A percentile compares a stretch with the other conserved stretches of the same genome.
These are phyloP conservation scores for Globodera rostochiensis DNA, from an alignment of 1,140 invertebrate genomes.

Conservation along the genomic window DNA sequence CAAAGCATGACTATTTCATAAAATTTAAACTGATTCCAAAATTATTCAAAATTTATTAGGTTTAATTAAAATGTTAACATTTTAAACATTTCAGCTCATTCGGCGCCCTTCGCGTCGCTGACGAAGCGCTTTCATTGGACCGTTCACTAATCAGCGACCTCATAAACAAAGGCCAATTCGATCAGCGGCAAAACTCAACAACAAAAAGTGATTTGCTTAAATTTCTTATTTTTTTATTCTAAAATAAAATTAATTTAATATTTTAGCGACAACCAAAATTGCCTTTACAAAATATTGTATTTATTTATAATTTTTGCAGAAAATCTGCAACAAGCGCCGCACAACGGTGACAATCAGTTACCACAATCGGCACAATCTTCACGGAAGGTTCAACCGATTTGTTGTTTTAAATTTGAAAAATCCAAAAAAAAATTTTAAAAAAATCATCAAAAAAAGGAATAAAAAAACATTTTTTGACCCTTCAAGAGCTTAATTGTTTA, in stretches of 20 bases:
- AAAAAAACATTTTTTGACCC: too few species aligned
- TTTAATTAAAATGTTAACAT: too few species aligned
- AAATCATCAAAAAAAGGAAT: too few species aligned
- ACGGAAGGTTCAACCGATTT: neutral
- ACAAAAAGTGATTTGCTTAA: neutral
- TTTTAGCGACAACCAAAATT: too few species aligned
- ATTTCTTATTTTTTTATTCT: neutral
- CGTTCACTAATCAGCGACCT: constrained; percentile 39
- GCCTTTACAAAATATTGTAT: neutral
- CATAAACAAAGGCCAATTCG: constrained; percentile 8
- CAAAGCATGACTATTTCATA: too few species aligned
- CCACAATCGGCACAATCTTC: too few species aligned
- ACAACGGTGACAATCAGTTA: neutral
- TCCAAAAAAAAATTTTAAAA: neutral
- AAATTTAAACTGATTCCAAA: too few species aligned
- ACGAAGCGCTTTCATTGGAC: constrained; percentile 50
- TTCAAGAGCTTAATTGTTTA: too few species aligned
- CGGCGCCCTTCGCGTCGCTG: constrained; percentile 52
- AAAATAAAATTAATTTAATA: too few species aligned
- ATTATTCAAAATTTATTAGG: too few species aligned
- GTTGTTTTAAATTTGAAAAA: too few species aligned
- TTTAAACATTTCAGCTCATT: constrained; percentile 40
- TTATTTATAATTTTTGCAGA: neutral
- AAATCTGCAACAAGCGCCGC: neutral
- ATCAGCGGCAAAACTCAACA: constrained; percentile 15